Evolutionary conservation across 2,888 invertebrate species (phyloP).

Genomic region (Chymomyza procnemis): DNA sequence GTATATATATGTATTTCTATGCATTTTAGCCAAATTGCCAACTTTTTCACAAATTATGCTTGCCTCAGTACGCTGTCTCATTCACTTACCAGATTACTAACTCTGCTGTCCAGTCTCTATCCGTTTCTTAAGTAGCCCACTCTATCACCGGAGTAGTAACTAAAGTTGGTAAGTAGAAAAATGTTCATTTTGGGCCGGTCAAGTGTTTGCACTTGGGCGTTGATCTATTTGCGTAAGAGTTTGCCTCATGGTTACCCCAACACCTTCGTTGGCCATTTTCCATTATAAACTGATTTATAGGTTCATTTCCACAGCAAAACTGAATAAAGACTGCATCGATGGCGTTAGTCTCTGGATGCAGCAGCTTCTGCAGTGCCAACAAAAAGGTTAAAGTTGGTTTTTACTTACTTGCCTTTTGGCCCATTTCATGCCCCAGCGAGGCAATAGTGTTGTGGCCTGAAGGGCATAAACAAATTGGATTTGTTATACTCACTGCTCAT

Average conservation of each 20-base stretch:
- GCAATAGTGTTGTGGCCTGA: background rate
- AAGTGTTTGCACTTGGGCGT: constrained; percentile 13
- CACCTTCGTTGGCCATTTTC: constrained; percentile 38
- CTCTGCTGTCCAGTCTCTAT: background rate
- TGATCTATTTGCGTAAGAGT: constrained; percentile 40
- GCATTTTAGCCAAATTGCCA: background rate
- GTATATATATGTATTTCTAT: background rate
- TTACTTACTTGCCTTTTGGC: background rate
- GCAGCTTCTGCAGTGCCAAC: background rate
- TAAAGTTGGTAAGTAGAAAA: background rate
- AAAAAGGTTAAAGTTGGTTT: constrained; percentile 1
- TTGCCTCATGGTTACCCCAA: constrained; percentile 60
- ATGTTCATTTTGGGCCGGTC: background rate
- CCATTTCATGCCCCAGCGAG: background rate
- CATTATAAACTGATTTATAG: constrained; percentile 72
- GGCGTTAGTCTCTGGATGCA: background rate
- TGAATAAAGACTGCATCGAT: constrained; percentile 10
- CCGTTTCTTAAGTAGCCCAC: background rate
- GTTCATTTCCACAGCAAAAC: constrained; percentile 64
- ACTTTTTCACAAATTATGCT: background rate
- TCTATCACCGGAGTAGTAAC: background rate
- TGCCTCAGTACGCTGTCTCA: background rate
- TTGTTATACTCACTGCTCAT: background rate
- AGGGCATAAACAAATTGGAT: background rate
- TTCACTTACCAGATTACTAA: background rate